Percentiles rank a stretch among this genome's conserved stretches.
Evolutionary conservation across 1,140 invertebrate genomes (phyloP).

Genomic region (Atta cephalotes): DNA sequence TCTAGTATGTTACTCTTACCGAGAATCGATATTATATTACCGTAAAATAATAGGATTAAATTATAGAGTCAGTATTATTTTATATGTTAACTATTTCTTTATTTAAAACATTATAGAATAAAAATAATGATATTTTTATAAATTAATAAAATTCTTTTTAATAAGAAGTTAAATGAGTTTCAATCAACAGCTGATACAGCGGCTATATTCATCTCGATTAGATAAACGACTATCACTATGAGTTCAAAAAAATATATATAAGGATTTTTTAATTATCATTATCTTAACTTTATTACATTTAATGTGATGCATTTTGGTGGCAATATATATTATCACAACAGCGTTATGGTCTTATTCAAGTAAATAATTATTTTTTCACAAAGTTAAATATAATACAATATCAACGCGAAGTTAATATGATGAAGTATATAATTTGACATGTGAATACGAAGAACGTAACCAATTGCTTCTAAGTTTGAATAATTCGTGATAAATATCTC

Average conservation of each 20-base stretch:
- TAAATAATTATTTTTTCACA: constrained; percentile 16
- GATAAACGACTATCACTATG: constrained; percentile 57
- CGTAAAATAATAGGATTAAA: neutral
- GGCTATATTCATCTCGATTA: constrained; percentile 61
- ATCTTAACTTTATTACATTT: constrained; percentile 45
- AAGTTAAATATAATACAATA: constrained; percentile 10
- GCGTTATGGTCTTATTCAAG: constrained; percentile 53
- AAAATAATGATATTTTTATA: constrained; percentile 7
- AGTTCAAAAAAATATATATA: constrained; percentile 26
- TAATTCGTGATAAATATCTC: constrained; percentile 16
- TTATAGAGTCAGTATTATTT: neutral
- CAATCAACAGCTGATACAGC: constrained; percentile 35
- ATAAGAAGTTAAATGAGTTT: constrained; percentile 42
- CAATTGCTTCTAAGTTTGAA: constrained; percentile 21
- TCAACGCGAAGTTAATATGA: constrained; percentile 18
- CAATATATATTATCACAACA: constrained; percentile 18
- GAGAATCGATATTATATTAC: constrained; percentile 33
- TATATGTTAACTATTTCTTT: neutral
- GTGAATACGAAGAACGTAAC: constrained; percentile 34
- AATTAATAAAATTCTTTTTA: neutral
- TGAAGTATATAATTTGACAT: constrained; percentile 43
- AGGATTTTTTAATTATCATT: constrained; percentile 46
- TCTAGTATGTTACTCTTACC: neutral
- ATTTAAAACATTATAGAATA: constrained; percentile 24
- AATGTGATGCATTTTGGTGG: constrained; percentile 45